These are phyloP conservation scores for Glaucopsyche alexis DNA, from an alignment of 2,888 invertebrate species.

Conservation along the genomic window DNA sequence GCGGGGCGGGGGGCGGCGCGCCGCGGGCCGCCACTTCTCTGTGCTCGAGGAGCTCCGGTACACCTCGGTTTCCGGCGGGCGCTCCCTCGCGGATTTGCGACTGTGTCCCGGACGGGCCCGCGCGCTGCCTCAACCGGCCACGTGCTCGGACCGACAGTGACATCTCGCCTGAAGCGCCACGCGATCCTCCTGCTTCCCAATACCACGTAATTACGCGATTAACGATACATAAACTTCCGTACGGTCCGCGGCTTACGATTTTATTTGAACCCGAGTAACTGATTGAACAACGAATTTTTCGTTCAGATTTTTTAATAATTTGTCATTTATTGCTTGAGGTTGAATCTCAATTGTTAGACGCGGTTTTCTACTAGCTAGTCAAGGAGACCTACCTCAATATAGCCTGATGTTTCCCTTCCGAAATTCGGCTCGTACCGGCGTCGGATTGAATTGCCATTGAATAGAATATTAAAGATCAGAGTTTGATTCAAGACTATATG, in stretches of 20 bases:
- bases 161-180: constrained; percentile 50
- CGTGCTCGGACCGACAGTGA: constrained; percentile 52
- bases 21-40: constrained; percentile 77
- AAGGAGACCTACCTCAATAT: not conserved
- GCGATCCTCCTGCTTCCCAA: constrained; percentile 50
- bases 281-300: not conserved
- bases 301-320: not conserved
- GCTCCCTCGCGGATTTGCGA: constrained; percentile 73
- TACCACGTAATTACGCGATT: constrained; percentile 63
- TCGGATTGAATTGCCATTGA: not conserved
- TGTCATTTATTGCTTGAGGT: not conserved
- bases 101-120: constrained; percentile 55
- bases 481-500: no score
- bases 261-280: not conserved
- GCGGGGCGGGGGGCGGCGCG: constrained; percentile 57
- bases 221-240: constrained; percentile 42
- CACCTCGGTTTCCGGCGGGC: constrained; percentile 78
- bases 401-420: not conserved
- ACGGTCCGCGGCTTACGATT: not conserved
- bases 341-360: not conserved
- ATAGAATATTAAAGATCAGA: no score
- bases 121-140: constrained; percentile 73
- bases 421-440: not conserved
- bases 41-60: constrained; percentile 77
- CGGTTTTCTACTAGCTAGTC: not conserved